Evolutionary conservation across 2,797 vertebrate genomes (phyloP), one percentile per base, ranked within the genome.

Genomic region (Psittacula echo): DNA sequence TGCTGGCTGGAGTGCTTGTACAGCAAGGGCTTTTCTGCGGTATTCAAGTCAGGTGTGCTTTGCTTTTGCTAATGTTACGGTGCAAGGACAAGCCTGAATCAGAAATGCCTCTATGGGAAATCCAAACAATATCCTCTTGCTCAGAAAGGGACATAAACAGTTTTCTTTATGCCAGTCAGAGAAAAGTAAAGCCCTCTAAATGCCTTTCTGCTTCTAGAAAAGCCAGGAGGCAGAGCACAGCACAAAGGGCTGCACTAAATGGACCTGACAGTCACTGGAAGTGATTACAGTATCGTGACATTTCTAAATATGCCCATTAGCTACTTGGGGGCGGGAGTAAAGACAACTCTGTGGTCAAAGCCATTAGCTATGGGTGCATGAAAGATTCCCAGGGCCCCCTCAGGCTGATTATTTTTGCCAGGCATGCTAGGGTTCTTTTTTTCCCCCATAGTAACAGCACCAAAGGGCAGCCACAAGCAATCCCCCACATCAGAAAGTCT

Each of bases 21-120:
- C 47, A 95, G 86, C 82, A 83, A 92, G 14, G 86, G 85, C 44
- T 96, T 85, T 90, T 65, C 90, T 84, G 93, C 30, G 64, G 60
- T 20, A 84, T 85, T 93, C 51, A 80, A 60, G 39, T 62, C 92
- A 97, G 94, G 93, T 90, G 79, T 13, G 94, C 92, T 89, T 80
- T 95, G 96, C 89, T 96, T 89, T 87, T 93, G 89, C 93, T 96
- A 94, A 93, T 75, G 58, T 7, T 89, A 82, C 93, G 91, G 54
- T 9, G 47, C 66, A 81, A 89, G 71, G 73, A 94, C 87, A 82
- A 94, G 53, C 27, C 83, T 89, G 73, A 71, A 79, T n/a, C 68
- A 81, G 41, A 93, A 96, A 87, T 47, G 44, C 44, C n/a, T 61
- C 62, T 50, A 7, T 6, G 32, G 77, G n/a, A 85, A 96, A 79